Base-by-base conservation (phyloP, 2,797 vertebrate genomes). In the Micrastur ruficollis region DNA sequence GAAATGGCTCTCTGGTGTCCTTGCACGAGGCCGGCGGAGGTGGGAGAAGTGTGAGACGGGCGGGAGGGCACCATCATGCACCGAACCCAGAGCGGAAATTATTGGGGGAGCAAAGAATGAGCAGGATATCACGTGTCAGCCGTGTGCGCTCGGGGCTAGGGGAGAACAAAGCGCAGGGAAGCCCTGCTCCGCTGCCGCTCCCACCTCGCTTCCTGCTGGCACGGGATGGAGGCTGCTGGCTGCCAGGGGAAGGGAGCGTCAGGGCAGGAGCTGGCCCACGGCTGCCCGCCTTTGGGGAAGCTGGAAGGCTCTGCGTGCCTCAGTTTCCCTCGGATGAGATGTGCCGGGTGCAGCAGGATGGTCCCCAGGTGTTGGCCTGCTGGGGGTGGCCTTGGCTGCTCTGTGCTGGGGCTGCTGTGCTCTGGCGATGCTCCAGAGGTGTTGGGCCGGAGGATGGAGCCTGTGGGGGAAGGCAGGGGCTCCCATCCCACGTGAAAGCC, bases 151-250 rank as follows among this genome's bases (percentile, higher is more conserved):
- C 7, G 3, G 70, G 71, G 61, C 94, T 17, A 86, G 94, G 85
- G 93, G 40, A 95, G 90, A 92, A 94, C 97, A 97, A 96, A 97
- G 97, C 88, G 0, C 29, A 70, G 97, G 95, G 95, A 83, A 96
- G 58, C 94, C 94, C 95, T 27, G 68, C 90, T 89, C 89, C 4
- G 8, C 50, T 61, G 80, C 93, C 50, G 34, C 94, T 90, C 94
- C 96, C 96, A 81, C 22, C 80, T 74, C 0, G 58, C 95, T 95
- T 97, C 94, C 96, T 96, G 96, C 89, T 91, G 86, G 68, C 76
- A 67, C 11, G 4, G 72, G 47, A 40, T 1, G 6, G 32, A 53
- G 71, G 9, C 23, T 3, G 9, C 68, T 31, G 84, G 21, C 66
- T 83, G 82, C 61, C 2, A 3, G 49, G 87, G 85, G 68, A 36